Base-by-base conservation (phyloP, 2,113 vertebrate species). In the Vulpes vulpes region DNA sequence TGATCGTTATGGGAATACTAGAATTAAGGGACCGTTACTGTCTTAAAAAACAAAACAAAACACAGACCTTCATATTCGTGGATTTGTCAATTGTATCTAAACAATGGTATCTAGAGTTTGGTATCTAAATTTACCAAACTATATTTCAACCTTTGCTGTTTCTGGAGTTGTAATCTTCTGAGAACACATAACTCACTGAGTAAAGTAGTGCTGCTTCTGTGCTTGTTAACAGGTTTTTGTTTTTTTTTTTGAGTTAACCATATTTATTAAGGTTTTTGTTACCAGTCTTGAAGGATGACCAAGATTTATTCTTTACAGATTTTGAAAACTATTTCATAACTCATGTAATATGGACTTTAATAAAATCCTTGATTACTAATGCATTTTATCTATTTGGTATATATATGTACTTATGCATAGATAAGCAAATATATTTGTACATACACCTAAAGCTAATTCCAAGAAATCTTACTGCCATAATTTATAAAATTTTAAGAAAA, bases 191-290 rank as follows among this genome's bases (percentile, higher is more conserved):
- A 88, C 3, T 94, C 43, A 69, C 4, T 83, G 67, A 78, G 35
- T 65, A 71, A 78, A 88, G 76, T 73, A 51, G 11, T 11, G 27
- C 57, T 74, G 49, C 27, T 43, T 91, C 88, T 89, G 62, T 94
- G 35, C 55, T 84, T 80, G 32, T 65, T 71, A 60, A 10, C 32
- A 73, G 0, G 43, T 43, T 43, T 43, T 43, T 35, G 2, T 43
- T 43, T 43, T 43, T 89, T 89, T 62, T 65, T 5, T 94, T 94
- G n/a, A 64, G 1, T 59, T 79, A 74, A 19, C 17, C 6, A 5
- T 91, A 9, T 78, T 88, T 64, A 17, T 64, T 76, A 55, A 97
- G 86, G 9, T 94, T 82, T 19, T 91, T 82, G 81, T 95, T 14
- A 14, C 51, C 12, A 55, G 62, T 79, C n/a, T n/a, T 79, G 35